These are phyloP conservation scores for Lepeophtheirus salmonis DNA, from an alignment of 1,140 invertebrate species.

Conservation along the genomic window DNA sequence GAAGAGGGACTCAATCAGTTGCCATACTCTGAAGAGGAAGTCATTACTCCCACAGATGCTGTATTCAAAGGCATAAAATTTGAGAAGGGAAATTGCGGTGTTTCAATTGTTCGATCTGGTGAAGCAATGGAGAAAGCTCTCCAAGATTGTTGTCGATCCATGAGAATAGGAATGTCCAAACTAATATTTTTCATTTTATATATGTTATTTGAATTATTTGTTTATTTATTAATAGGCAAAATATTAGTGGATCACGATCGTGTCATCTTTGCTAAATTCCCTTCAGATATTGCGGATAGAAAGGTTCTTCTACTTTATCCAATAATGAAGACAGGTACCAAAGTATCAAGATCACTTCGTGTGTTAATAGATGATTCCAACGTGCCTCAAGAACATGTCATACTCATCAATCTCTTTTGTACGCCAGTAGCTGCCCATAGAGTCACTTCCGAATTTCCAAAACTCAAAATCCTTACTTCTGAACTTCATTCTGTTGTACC, in stretches of 20 bases:
- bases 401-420: conserved; percentile 86
- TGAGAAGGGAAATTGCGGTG: conserved; percentile 77
- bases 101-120: conserved; percentile 81
- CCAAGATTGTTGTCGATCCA: conserved; percentile 85
- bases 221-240: conserved; percentile 43
- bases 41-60: conserved; percentile 79
- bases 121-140: conserved; percentile 89
- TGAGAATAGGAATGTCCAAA: too few species aligned
- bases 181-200: not conserved
- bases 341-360: conserved; percentile 76
- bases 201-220: not conserved
- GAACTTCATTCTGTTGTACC: conserved; percentile 87
- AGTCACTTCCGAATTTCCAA: conserved; percentile 65
- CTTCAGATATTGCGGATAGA: conserved; percentile 64
- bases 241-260: conserved; percentile 91
- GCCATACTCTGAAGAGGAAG: conserved; percentile 66
- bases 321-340: conserved; percentile 89
- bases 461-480: conserved; percentile 83
- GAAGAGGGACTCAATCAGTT: conserved; percentile 95
- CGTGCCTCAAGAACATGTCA: conserved; percentile 77
- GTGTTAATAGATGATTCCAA: conserved; percentile 70
- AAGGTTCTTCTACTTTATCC: conserved; percentile 82
- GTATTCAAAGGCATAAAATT: conserved; percentile 65
- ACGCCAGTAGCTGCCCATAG: conserved; percentile 73
- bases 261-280: conserved; percentile 94